These are phyloP conservation scores for Cynopterus brachyotis DNA, from an alignment of 2,113 vertebrate species.

Conservation along the genomic window DNA sequence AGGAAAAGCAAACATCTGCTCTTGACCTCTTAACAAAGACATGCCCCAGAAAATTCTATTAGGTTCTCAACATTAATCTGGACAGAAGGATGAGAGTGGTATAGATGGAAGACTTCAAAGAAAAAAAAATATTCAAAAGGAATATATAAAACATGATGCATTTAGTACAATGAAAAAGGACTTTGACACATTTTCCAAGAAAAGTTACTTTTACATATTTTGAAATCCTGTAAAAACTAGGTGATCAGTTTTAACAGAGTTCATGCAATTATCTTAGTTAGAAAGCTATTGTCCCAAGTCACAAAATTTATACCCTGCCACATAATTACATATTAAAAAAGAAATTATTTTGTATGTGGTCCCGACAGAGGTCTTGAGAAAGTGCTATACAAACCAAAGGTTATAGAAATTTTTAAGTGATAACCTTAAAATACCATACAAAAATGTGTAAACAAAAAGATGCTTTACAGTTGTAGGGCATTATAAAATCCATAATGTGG, in stretches of 20 bases:
- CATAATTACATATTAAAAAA: conserved; percentile 73
- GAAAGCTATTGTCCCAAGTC: conserved; percentile 42
- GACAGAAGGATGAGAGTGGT: background rate
- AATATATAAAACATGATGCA: conserved; percentile 44
- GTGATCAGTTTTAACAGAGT: conserved; percentile 17
- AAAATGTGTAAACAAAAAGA: conserved; percentile 78
- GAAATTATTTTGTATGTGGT: conserved; percentile 76
- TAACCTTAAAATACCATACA: conserved; percentile 73
- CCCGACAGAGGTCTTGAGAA: conserved; percentile 63
- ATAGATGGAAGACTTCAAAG: conserved; percentile 31
- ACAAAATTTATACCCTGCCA: conserved; percentile 52
- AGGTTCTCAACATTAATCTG: background rate
- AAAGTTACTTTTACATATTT: conserved; percentile 42
- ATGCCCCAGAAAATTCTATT: background rate
- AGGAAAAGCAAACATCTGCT: conserved; percentile 46
- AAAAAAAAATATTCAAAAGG: conserved; percentile 28
- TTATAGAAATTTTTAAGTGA: conserved; percentile 76
- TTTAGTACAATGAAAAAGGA: conserved; percentile 54
- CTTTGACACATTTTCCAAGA: conserved; percentile 27
- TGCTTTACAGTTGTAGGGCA: conserved; percentile 67
- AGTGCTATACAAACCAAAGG: conserved; percentile 45
- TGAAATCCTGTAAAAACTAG: conserved; percentile 34
- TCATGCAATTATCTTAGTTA: conserved; percentile 17
- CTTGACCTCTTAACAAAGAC: background rate
- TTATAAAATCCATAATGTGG: conserved; percentile 50